phyloP scores from a whole-genome alignment of 53 echinoderm and acorn worm genomes.

The Arbacia lixula region DNA sequence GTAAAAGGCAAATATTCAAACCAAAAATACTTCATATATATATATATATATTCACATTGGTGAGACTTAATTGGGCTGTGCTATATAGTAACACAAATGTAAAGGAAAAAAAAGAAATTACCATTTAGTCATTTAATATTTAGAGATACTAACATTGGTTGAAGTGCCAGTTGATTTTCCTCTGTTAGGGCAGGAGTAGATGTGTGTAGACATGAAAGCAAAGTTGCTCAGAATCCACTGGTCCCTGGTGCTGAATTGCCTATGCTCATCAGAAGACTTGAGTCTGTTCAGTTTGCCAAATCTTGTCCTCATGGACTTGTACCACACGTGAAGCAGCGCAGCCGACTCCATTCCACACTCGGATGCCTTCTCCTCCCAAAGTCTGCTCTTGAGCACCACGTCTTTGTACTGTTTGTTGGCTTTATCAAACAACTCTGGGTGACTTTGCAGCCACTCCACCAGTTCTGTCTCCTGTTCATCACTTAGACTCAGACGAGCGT shows the following conservation, averaged over 20 bases:
- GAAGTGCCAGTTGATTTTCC: background rate
- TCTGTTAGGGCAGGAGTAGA: constrained; percentile 3
- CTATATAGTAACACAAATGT: background rate
- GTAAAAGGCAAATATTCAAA: too few species aligned
- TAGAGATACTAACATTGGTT: too few species aligned
- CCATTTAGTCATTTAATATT: too few species aligned
- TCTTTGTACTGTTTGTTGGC: constrained; percentile 8
- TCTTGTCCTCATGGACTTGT: constrained; percentile 53
- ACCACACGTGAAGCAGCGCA: constrained; percentile 27
- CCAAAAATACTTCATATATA: too few species aligned
- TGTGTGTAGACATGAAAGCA: constrained; percentile 29
- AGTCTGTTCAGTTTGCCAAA: constrained; percentile 25
- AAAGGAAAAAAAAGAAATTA: background rate
- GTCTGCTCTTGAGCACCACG: constrained; percentile 2
- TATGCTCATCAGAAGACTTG: background rate
- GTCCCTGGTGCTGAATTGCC: constrained; percentile 21
- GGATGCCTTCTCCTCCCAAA: constrained; percentile 42
- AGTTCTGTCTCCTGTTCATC: constrained; percentile 17
- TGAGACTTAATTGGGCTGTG: too few species aligned
- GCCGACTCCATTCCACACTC: constrained; percentile 25
- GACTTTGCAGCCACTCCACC: constrained; percentile 10
- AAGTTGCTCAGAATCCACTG: constrained; percentile 34
- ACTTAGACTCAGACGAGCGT: background rate
- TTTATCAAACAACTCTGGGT: constrained; percentile 17
- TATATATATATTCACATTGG: too few species aligned